Evolutionary conservation across 2,113 vertebrate genomes (phyloP).

Genomic region (Genyomyrus donnyi): DNA sequence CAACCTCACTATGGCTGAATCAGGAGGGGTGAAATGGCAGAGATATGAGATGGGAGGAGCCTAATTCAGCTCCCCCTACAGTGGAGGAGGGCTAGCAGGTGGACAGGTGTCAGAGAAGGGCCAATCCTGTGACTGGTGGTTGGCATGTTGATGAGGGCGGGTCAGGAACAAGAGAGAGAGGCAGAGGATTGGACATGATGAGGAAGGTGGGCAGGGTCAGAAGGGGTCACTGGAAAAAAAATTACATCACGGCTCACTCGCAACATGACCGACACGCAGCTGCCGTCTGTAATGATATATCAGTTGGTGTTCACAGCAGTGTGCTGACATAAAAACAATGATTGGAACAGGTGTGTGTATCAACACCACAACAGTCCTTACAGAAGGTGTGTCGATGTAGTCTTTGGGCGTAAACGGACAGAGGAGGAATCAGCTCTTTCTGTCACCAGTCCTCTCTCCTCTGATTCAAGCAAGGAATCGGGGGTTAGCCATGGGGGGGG

Average conservation of each 20-base stretch:
- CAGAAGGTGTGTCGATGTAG: not conserved
- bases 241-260: constrained; percentile 54
- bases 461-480: constrained; percentile 11
- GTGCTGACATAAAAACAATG: constrained; percentile 68
- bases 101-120: constrained; percentile 44
- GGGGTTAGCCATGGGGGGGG: constrained; percentile 19
- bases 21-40: constrained; percentile 24
- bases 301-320: constrained; percentile 65
- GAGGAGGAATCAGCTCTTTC: not conserved
- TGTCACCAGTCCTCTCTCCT: not conserved
- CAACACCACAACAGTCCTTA: constrained; percentile 9
- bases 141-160: constrained; percentile 50
- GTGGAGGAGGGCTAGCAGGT: constrained; percentile 41
- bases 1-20: constrained; percentile 49
- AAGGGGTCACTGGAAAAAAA: constrained; percentile 24
- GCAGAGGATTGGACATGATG: constrained; percentile 13
- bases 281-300: constrained; percentile 64
- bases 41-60: constrained; percentile 31
- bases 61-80: constrained; percentile 27
- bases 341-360: constrained; percentile 47
- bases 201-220: constrained; percentile 25
- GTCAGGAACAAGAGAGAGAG: constrained; percentile 26
- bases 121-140: constrained; percentile 42
- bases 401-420: constrained; percentile 7
- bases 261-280: constrained; percentile 68